Evolutionary conservation across 2,888 invertebrate species (phyloP).

Genomic region (Nomada fucata): DNA sequence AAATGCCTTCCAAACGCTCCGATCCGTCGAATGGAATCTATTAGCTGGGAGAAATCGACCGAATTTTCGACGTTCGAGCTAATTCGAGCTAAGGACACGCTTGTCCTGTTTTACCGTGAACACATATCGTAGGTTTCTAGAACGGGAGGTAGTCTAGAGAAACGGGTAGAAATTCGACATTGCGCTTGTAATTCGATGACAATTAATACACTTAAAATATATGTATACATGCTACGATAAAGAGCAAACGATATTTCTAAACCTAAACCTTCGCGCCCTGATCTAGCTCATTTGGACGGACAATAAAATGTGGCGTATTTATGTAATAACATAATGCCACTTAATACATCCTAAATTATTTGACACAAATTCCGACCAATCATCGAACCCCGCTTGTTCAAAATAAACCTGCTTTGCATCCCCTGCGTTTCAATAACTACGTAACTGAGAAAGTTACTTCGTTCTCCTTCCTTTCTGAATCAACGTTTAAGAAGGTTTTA

Average conservation of each 20-base stretch:
- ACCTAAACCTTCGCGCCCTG: too few relatives aligned
- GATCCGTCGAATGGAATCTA: not conserved
- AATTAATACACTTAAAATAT: slow-evolving; percentile 13
- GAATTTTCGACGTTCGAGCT: slow-evolving; percentile 21
- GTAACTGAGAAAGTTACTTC: too few relatives aligned
- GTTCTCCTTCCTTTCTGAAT: slow-evolving; percentile 1
- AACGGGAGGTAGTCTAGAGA: not conserved
- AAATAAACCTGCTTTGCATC: too few relatives aligned
- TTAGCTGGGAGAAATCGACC: slow-evolving; percentile 11
- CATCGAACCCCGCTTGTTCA: too few relatives aligned
- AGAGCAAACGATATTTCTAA: too few relatives aligned
- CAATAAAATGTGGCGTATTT: too few relatives aligned
- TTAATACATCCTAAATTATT: too few relatives aligned
- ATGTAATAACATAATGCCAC: too few relatives aligned
- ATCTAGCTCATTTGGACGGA: too few relatives aligned
- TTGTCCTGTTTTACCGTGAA: not conserved
- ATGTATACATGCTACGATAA: too few relatives aligned
- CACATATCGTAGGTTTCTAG: not conserved
- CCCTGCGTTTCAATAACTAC: too few relatives aligned
- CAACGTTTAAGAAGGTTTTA: slow-evolving; percentile 38
- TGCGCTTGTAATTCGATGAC: slow-evolving; percentile 16
- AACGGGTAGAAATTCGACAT: slow-evolving; percentile 28
- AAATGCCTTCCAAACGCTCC: not conserved
- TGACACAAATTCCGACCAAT: too few relatives aligned
- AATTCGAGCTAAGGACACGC: slow-evolving; percentile 2